A percentile compares a stretch with the other conserved stretches of the same genome.
phyloP scores from a whole-genome alignment of 2,113 vertebrate genomes.

The Coracopsis vasa region DNA sequence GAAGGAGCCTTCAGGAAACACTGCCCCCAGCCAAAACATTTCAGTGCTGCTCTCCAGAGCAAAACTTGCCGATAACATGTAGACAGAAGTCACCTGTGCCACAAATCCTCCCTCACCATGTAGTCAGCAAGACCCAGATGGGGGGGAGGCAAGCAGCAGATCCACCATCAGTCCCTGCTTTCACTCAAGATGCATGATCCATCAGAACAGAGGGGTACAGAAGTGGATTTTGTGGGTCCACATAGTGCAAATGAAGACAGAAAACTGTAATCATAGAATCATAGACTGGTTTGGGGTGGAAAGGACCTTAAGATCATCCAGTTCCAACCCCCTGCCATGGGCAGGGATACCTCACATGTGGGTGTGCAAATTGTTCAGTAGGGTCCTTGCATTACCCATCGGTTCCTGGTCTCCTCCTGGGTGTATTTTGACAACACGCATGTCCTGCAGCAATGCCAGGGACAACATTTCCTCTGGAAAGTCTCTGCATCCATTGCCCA shows the following conservation, averaged over 20 bases:
- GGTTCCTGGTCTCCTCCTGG: not conserved
- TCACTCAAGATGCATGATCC: not conserved
- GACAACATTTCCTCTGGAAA: not conserved
- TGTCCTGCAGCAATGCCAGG: not conserved
- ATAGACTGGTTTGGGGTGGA: not conserved
- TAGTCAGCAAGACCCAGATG: not conserved
- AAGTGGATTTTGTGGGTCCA: too few species aligned
- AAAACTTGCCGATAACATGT: not conserved
- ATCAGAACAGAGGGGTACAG: rapidly evolving
- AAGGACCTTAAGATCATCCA: not conserved
- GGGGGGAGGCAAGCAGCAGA: not conserved
- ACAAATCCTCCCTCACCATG: not conserved
- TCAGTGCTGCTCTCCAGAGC: not conserved
- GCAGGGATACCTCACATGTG: not conserved
- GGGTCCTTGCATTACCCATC: rapidly evolving
- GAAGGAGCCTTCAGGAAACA: not conserved
- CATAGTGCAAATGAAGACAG: rapidly evolving
- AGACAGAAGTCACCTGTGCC: not conserved
- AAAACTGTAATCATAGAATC: not conserved
- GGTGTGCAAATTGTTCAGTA: too few species aligned
- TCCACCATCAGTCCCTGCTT: not conserved
- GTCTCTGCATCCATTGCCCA: not conserved
- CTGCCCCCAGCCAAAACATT: not conserved
- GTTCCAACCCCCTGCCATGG: not conserved
- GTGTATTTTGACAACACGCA: rapidly evolving